Evolutionary conservation across 2,888 invertebrate genomes (phyloP), one percentile per base, ranked within the genome.

Genomic region (Melanostoma scalare): DNA sequence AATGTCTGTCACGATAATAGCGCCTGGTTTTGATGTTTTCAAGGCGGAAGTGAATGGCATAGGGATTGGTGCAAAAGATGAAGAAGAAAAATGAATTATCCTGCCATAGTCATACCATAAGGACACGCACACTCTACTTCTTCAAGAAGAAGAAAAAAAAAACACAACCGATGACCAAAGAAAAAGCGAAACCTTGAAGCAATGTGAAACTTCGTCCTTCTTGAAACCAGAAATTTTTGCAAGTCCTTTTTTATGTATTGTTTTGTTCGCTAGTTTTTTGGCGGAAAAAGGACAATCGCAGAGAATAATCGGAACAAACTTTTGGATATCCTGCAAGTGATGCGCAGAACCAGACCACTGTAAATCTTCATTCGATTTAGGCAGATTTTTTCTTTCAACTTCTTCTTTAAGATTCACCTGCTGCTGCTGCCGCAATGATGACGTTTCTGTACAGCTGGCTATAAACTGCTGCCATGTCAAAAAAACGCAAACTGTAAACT

Each of bases 1-100:
- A 73, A 73, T 69, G 58, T 75, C 75, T 84, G 79, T 84, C 74
- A 79, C 74, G 61, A 81, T 84, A 84, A 84, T 69, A 84, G 61
- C 60, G 79, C 74, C 79, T 84, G 84, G 65, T 71, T 84, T 79
- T 84, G 84, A 84, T 84, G 84, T 74, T 67, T 79, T 60, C 75
- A 79, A 69, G 46, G 67, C 79, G 75, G 84, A 84, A 84, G 79
- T 79, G 84, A 84, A 78, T 84, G 75, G 74, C 79, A 79, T 71
- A 60, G 69, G 79, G 75, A 84, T 84, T 79, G 63, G 74, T 55
- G 84, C 69, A 75, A 73, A 75, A 79, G 74, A 84, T 84, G 79
- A 60, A 60, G 60, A 71, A 58, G 79, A 79, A 75, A 84, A 84
- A 84, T 84, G 84, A 84, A 75, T 84, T 84, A 84, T 84, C 84